Evolutionary conservation across 2,888 invertebrate species (phyloP).

Genomic region (Beris morrisii): DNA sequence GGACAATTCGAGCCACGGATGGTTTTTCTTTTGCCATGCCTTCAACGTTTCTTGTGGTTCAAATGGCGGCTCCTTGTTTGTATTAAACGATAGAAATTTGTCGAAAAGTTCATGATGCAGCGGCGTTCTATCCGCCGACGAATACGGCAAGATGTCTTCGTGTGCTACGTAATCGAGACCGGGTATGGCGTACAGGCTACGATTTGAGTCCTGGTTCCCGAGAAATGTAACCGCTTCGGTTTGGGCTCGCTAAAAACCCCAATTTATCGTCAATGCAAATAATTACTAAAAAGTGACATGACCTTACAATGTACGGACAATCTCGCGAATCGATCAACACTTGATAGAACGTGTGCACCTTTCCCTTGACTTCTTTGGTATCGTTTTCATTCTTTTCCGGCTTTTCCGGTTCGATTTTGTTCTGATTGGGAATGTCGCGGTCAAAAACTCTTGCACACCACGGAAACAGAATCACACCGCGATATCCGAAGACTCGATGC

Average conservation of each 20-base stretch:
- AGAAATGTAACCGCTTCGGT: conserved; percentile 97
- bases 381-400: conserved; percentile 57
- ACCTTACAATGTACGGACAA: conserved; percentile 79
- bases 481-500: conserved; percentile 95
- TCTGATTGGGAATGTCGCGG: conserved; percentile 77
- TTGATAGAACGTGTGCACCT: conserved; percentile 95
- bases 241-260: conserved; percentile 75
- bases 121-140: conserved; percentile 83
- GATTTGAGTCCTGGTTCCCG: conserved; percentile 92
- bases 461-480: conserved; percentile 95
- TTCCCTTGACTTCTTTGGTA: conserved; percentile 85
- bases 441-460: conserved; percentile 97
- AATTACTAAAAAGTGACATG: no score
- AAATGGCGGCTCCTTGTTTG: conserved; percentile 83
- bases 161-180: conserved; percentile 98
- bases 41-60: conserved; percentile 84
- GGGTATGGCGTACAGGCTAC: conserved; percentile 94
- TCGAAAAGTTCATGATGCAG: conserved; percentile 95
- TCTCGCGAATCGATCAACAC: conserved; percentile 96
- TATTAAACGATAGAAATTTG: conserved; percentile 82
- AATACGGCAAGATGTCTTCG: conserved; percentile 95
- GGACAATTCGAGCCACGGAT: conserved; percentile 94
- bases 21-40: conserved; percentile 97
- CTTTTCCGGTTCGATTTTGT: conserved; percentile 53
- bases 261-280: no score